These are phyloP conservation scores for Lutjanus argentimaculatus DNA, from an alignment of 2,797 vertebrate genomes.

Conservation along the genomic window DNA sequence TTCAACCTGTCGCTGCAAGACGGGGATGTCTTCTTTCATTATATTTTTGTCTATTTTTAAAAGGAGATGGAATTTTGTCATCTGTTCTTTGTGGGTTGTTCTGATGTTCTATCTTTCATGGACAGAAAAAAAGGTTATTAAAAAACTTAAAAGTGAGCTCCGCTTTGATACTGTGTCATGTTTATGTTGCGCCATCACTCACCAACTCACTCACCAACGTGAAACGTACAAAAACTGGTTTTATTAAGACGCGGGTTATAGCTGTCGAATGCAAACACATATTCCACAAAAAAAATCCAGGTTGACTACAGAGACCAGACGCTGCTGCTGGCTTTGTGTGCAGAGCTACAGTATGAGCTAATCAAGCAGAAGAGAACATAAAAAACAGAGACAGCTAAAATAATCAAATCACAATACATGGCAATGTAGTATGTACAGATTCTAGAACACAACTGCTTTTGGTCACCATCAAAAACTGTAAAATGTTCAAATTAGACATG, in stretches of 20 bases:
- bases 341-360: conserved; percentile 49
- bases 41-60: conserved; percentile 84
- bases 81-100: conserved; percentile 88
- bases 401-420: conserved; percentile 47
- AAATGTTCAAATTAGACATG: not conserved
- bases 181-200: not conserved
- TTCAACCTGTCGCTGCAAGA: conserved; percentile 75
- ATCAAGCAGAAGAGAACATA: conserved; percentile 39
- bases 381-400: conserved; percentile 37
- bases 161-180: conserved; percentile 12
- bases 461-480: conserved; percentile 30
- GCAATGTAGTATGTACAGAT: conserved; percentile 72
- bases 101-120: conserved; percentile 87
- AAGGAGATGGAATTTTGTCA: conserved; percentile 81
- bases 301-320: conserved; percentile 68
- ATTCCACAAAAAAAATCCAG: conserved; percentile 64
- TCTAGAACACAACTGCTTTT: conserved; percentile 48
- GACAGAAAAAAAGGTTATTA: conserved; percentile 84
- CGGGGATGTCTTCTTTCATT: conserved; percentile 75
- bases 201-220: not conserved
- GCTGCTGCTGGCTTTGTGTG: conserved; percentile 41
- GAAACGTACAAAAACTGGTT: conserved; percentile 78
- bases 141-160: conserved; percentile 60
- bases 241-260: conserved; percentile 82
- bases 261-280: conserved; percentile 63